These are phyloP conservation scores for Brachirus orientalis DNA, from an alignment of 2,113 vertebrate species.

Conservation along the genomic window DNA sequence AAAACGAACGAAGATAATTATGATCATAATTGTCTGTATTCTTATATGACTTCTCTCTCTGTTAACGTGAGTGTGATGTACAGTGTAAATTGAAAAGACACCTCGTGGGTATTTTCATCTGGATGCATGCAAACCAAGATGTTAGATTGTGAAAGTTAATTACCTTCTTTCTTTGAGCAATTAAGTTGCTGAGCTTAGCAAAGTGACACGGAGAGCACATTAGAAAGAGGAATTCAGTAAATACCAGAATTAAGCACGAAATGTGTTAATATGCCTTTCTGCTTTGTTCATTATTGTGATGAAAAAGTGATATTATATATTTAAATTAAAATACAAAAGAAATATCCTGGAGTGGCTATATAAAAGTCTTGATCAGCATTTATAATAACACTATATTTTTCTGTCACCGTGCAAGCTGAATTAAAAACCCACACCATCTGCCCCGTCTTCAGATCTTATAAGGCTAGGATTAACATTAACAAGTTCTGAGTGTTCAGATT, in stretches of 20 bases:
- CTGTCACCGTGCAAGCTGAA: background rate
- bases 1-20: conserved; percentile 9
- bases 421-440: background rate
- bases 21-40: conserved; percentile 11
- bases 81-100: background rate
- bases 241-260: conserved; percentile 3
- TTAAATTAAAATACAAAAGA: too few species aligned
- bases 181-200: conserved; percentile 13
- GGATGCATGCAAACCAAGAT: conserved; percentile 2
- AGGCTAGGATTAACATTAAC: background rate
- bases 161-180: background rate
- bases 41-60: background rate
- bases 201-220: conserved; percentile 11
- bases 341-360: background rate
- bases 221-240: background rate
- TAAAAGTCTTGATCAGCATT: background rate
- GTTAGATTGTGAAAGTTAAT: conserved; percentile 26
- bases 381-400: background rate
- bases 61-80: background rate
- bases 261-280: background rate
- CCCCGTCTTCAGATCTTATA: background rate
- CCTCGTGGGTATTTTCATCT: conserved; percentile 15
- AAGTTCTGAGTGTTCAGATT: background rate
- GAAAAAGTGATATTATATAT: background rate
- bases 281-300: conserved; percentile 10